Evolutionary conservation across 2,797 vertebrate species (phyloP).

Genomic region (Argyrosomus regius): DNA sequence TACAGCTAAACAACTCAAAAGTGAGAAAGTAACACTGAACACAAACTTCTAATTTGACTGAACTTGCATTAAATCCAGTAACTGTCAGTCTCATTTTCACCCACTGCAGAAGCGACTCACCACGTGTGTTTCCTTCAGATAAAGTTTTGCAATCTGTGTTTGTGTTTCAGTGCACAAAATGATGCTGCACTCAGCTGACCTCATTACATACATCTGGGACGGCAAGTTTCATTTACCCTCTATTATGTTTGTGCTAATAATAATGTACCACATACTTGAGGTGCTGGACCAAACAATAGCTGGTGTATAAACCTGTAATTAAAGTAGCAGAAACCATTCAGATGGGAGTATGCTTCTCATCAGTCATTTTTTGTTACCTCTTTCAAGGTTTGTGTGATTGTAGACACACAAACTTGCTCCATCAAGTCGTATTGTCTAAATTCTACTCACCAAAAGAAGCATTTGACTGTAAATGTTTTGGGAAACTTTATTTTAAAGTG

Average conservation of each 20-base stretch:
- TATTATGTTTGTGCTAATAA: constrained; percentile 32
- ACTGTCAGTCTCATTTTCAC: constrained; percentile 34
- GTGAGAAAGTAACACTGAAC: constrained; percentile 6
- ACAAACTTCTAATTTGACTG: constrained; percentile 33
- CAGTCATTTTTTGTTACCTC: neutral
- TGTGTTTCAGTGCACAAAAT: constrained; percentile 25
- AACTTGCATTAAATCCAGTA: constrained; percentile 37
- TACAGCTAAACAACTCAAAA: constrained; percentile 31
- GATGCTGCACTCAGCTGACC: constrained; percentile 43
- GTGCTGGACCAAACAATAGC: constrained; percentile 40
- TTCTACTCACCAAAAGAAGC: neutral
- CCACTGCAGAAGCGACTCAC: constrained; percentile 31
- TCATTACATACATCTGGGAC: constrained; percentile 38
- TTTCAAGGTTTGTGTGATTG: neutral
- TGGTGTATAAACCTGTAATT: constrained; percentile 37
- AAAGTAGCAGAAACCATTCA: constrained; percentile 18
- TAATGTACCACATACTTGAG: constrained; percentile 3
- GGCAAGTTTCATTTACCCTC: constrained; percentile 40
- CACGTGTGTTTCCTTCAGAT: constrained; percentile 54
- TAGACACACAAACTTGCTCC: neutral
- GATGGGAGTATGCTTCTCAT: constrained; percentile 1
- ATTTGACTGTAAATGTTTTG: constrained; percentile 3
- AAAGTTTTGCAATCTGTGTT: constrained; percentile 13
- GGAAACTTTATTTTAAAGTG: neutral
- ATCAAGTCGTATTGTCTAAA: neutral